A percentile compares a stretch with the other conserved stretches of the same genome.
Conservation (phyloP, 2,888 invertebrate species). For the Rhamnusium bicolor region DNA sequence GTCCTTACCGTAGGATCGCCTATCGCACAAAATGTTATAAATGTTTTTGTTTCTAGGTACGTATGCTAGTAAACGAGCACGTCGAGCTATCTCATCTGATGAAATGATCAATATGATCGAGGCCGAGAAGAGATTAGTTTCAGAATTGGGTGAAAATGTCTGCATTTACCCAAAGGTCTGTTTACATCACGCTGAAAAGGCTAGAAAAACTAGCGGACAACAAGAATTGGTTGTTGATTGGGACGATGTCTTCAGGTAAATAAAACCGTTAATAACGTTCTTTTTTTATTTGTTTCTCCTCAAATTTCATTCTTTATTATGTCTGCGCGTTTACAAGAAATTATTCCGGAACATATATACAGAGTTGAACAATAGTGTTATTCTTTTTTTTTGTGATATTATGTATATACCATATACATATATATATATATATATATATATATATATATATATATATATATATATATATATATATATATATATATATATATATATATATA, state of each 20-base stretch:
- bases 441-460: too few relatives aligned
- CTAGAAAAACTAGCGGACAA: constrained; percentile 68
- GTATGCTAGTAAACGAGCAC: constrained; percentile 78
- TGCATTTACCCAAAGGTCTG: constrained; percentile 88
- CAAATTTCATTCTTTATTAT: background rate
- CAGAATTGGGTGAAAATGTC: constrained; percentile 84
- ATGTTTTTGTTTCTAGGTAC: constrained; percentile 75
- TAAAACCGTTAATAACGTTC: constrained; percentile 24
- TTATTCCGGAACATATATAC: too few relatives aligned
- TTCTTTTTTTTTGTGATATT: too few relatives aligned
- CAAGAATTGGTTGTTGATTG: constrained; percentile 76
- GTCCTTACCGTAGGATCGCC: background rate
- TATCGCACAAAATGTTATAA: background rate
- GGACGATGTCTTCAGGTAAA: constrained; percentile 85
- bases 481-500: too few relatives aligned
- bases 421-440: too few relatives aligned
- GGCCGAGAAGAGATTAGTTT: constrained; percentile 86
- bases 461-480: too few relatives aligned
- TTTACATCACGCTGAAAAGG: constrained; percentile 78
- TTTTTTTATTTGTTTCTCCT: constrained; percentile 1
- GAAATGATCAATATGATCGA: constrained; percentile 78
- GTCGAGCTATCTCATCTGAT: constrained; percentile 73
- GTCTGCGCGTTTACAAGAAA: too few relatives aligned
- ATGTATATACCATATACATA: too few relatives aligned
- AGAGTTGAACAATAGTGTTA: too few relatives aligned